Base-by-base conservation (phyloP, 92 coral and sea anemone genomes). In the Porites lobata region DNA sequence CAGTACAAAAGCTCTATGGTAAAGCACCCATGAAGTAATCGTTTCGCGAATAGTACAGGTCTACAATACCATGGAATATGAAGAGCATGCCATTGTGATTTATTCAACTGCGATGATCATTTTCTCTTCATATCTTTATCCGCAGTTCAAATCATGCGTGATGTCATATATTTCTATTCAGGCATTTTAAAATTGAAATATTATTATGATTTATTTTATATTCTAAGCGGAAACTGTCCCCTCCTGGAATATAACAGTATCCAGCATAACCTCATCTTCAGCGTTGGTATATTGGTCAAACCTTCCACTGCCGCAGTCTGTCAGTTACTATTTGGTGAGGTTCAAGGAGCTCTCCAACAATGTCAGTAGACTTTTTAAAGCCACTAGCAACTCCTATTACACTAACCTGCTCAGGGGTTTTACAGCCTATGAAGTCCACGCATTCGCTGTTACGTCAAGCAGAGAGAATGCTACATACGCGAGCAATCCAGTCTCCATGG, bases 241-340 rank as follows among this genome's bases (percentile, higher is more conserved):
- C 32, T 47, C 83, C 19, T 78, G 83, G 83, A 63, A 78, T 50
- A 62, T 43, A 62, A 63, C 71, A 14, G 83, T 78, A 4, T 2
- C 17, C 57, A 64, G 83, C 11, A 78, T 63, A 32, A 78, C 83
- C 10, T 47, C 69, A 22, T 78, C 83, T 0, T 78, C 83, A n/a
- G 83, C 72, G 12, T 2, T 1, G 21, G 57, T 64, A 12, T 67
- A 24, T 10, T 78, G 83, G 83, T 29, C 61, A 19, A 32, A 19
- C 43, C 62, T 78, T 38, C 83, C 83, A 8, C 47, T 78, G 7
- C 24, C 72, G 0, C 13, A 1, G 10, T 15, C 19, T 4, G 58
- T 78, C 43, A 78, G 5, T 63, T 43, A 78, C 18, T 78, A 62
- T 17, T 47, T 78, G 69, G 72, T 78, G 59, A 78, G 83, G 72